These are phyloP conservation scores for Venustoraphidia nigricollis DNA, from an alignment of 2,888 invertebrate species.

Conservation along the genomic window DNA sequence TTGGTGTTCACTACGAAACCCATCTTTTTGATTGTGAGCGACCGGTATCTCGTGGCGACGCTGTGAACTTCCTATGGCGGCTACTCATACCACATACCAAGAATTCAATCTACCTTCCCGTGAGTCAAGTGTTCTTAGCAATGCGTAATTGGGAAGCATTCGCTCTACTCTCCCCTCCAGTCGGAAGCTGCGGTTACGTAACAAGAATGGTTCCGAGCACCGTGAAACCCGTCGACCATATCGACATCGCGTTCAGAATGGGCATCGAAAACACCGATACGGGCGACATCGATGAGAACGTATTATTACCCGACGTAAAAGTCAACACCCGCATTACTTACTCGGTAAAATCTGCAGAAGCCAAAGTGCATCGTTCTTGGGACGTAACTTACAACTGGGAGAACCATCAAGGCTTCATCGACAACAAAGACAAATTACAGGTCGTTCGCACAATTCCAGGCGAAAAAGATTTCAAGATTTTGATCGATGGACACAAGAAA, in stretches of 20 bases:
- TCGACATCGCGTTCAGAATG: slow-evolving; percentile 18
- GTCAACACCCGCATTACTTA: slow-evolving; percentile 18
- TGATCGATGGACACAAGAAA: slow-evolving; percentile 22
- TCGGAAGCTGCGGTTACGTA: slow-evolving; percentile 19
- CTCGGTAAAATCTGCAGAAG: slow-evolving; percentile 20
- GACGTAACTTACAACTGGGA: slow-evolving; percentile 20
- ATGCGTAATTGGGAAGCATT: slow-evolving; percentile 6
- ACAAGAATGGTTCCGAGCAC: slow-evolving; percentile 17
- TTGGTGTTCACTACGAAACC: slow-evolving; percentile 16
- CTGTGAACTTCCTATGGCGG: not conserved
- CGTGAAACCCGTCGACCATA: slow-evolving; percentile 19
- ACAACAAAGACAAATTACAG: slow-evolving; percentile 18
- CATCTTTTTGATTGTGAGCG: slow-evolving; percentile 20
- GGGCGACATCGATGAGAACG: slow-evolving; percentile 5
- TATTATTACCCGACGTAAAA: slow-evolving; percentile 14
- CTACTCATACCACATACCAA: slow-evolving; percentile 5
- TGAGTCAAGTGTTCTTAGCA: slow-evolving; percentile 7
- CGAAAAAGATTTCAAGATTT: slow-evolving; percentile 23
- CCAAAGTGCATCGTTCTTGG: slow-evolving; percentile 20
- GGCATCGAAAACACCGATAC: slow-evolving; percentile 13
- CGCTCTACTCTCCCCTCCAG: slow-evolving; percentile 11
- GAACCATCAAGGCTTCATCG: slow-evolving; percentile 18
- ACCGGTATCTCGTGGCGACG: slow-evolving; percentile 8
- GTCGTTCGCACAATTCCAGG: slow-evolving; percentile 20
- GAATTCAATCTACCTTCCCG: slow-evolving; percentile 6